Evolutionary conservation across 2,113 vertebrate species (phyloP).

Genomic region (Cyanoramphus novaezelandiae): DNA sequence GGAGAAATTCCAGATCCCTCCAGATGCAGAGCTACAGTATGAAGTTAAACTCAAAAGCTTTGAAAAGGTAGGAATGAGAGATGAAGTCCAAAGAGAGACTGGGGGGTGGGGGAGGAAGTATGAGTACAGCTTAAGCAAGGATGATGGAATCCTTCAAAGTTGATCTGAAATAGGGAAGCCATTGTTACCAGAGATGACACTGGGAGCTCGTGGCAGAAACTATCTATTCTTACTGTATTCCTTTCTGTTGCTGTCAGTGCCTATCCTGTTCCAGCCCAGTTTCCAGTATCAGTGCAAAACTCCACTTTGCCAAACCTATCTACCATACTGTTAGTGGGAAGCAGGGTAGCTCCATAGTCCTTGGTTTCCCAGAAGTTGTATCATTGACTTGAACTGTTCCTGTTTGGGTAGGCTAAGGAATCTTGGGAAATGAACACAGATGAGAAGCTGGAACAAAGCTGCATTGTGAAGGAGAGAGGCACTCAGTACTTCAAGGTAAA

Average conservation of each 20-base stretch:
- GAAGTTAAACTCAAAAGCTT: slow-evolving; percentile 89
- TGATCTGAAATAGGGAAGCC: neutral
- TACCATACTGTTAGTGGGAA: neutral
- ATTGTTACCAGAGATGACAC: neutral
- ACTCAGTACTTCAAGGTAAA: slow-evolving; percentile 94
- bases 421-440: slow-evolving; percentile 94
- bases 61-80: slow-evolving; percentile 85
- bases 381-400: neutral
- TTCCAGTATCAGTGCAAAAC: neutral
- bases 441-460: slow-evolving; percentile 93
- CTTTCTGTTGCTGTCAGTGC: neutral
- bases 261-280: neutral
- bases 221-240: neutral
- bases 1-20: slow-evolving; percentile 86
- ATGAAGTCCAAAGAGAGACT: neutral
- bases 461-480: slow-evolving; percentile 93
- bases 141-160: neutral
- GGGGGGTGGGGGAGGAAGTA: neutral
- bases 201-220: neutral
- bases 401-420: slow-evolving; percentile 86
- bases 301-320: neutral
- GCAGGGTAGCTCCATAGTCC: neutral
- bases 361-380: neutral
- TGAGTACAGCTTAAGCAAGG: neutral
- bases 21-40: slow-evolving; percentile 85